Percentiles rank a stretch among this genome's conserved stretches.
phyloP scores from a whole-genome alignment of 2,888 invertebrate species.

The Drosophila anomalata region DNA sequence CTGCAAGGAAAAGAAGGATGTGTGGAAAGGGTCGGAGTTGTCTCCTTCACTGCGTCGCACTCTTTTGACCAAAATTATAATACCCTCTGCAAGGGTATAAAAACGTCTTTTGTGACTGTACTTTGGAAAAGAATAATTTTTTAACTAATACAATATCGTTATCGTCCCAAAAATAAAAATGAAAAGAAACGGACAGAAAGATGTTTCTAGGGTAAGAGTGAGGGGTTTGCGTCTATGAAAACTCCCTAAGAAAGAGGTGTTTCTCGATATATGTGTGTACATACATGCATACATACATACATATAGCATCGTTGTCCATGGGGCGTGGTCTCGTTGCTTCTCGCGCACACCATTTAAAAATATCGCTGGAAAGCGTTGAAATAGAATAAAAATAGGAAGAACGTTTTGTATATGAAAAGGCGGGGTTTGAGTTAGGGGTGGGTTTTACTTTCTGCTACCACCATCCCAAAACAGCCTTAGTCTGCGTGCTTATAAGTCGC shows the following conservation, averaged over 20 bases:
- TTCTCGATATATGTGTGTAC: neutral
- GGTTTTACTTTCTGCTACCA: constrained; percentile 17
- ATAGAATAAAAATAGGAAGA: constrained; percentile 26
- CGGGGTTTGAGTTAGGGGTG: constrained; percentile 40
- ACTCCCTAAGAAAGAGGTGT: constrained; percentile 4
- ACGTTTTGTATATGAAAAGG: constrained; percentile 20
- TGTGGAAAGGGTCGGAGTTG: too few relatives aligned
- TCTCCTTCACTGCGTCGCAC: too few relatives aligned
- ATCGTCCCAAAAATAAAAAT: too few relatives aligned
- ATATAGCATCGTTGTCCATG: constrained; percentile 49
- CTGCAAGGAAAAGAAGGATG: too few relatives aligned
- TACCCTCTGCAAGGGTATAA: too few relatives aligned
- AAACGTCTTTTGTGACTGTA: too few relatives aligned
- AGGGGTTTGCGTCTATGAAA: neutral
- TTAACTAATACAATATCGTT: too few relatives aligned
- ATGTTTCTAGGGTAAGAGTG: neutral
- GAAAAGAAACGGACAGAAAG: neutral
- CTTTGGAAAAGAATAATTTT: too few relatives aligned
- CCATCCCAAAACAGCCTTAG: neutral
- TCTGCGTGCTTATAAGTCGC: constrained; percentile 3
- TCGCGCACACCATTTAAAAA: constrained; percentile 64
- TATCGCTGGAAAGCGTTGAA: constrained; percentile 32
- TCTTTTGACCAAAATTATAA: too few relatives aligned
- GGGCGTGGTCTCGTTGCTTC: constrained; percentile 67
- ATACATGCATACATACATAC: neutral